These are phyloP conservation scores for Acromyrmex echinatior DNA, from an alignment of 1,140 invertebrate genomes.

Conservation along the genomic window DNA sequence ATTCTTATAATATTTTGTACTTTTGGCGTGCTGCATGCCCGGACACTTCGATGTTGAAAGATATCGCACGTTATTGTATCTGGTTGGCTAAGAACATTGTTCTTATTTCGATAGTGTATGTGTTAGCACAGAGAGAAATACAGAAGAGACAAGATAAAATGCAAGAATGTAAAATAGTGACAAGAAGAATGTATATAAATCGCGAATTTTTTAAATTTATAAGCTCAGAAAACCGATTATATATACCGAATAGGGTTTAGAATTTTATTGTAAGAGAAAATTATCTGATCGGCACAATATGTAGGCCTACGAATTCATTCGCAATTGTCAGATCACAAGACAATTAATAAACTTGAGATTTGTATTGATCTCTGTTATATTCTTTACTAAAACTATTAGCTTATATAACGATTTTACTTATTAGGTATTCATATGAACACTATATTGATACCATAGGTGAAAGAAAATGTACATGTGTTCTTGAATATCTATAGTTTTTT, in stretches of 20 bases:
- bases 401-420: conserved; percentile 78
- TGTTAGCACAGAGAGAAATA: conserved; percentile 58
- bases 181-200: conserved; percentile 73
- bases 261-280: conserved; percentile 37
- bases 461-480: conserved; percentile 55
- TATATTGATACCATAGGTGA: conserved; percentile 43
- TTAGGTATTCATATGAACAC: conserved; percentile 67
- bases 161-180: conserved; percentile 70
- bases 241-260: conserved; percentile 38
- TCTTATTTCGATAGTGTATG: conserved; percentile 69
- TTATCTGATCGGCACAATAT: conserved; percentile 39
- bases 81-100: conserved; percentile 82
- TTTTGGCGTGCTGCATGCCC: conserved; percentile 80
- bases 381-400: conserved; percentile 64
- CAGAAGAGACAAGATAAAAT: conserved; percentile 51
- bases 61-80: conserved; percentile 68
- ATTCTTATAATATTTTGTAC: conserved; percentile 67
- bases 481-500: conserved; percentile 48
- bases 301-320: conserved; percentile 28
- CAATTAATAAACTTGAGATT: conserved; percentile 57
- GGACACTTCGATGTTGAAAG: conserved; percentile 81
- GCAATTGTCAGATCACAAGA: conserved; percentile 16
- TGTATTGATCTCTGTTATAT: conserved; percentile 44
- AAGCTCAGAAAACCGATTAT: conserved; percentile 45
- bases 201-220: conserved; percentile 50